Base-by-base conservation (phyloP, 2,888 invertebrate species). In the Eupithecia abbreviata region DNA sequence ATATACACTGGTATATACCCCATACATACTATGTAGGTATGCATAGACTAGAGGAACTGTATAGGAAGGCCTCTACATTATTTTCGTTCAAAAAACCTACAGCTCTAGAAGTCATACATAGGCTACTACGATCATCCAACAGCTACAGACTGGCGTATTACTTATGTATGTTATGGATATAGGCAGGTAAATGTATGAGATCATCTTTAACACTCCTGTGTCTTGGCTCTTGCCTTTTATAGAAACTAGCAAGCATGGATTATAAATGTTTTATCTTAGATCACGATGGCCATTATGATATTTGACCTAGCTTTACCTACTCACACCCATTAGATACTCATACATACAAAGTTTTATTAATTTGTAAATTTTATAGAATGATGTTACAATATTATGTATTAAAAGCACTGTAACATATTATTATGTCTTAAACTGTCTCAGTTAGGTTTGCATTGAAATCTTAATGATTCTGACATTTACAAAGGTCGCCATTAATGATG, bases 401-500 rank as follows among this genome's bases (percentile, higher is more conserved):
- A 15, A 5, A 15, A 55, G 55, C n/a, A 9, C 55, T 55, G n/a
- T 15, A 51, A 58, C n/a, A 30, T 30, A 30, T 30, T 12, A 3
- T 58, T 18, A 47, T 6, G 62, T 12, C 18, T 18, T 58, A 58
- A 58, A 58, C 55, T 58, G 55, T 9, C 55, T 58, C 55, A 58
- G 18, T 4, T 62, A 10, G 62, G 18, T 62, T 30, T 62, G 62
- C 18, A 62, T 62, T 73, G 30, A 73, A 69, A 76, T 73, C 71
- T 45, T 76, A 80, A 81, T 80, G 45, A 18, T 10, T 76, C 51
- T 72, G 78, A 80, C 77, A 80, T 79, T 77, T 71, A 66, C 70
- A 78, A 78, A 78, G 75, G 76, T 77, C 73, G 67, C 66, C 65
- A 62, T 47, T 71, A 75, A 77, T 77, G 45, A 71, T 45, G 72